Percentiles rank a stretch among this genome's conserved stretches.
These are phyloP conservation scores for Phocides pigmalion DNA, from an alignment of 1,140 invertebrate genomes.

Conservation along the genomic window DNA sequence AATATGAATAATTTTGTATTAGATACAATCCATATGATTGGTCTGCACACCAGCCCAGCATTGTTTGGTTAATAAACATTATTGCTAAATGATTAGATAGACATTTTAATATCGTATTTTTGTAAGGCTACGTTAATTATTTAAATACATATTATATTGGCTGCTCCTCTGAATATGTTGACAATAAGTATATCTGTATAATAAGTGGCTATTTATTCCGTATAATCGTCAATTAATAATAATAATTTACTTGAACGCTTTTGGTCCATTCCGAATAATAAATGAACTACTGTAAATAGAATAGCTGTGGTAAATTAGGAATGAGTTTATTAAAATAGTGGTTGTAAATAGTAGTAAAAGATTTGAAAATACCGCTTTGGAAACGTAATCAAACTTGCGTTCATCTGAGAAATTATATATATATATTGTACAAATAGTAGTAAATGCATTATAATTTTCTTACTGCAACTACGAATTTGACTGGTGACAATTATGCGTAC, in stretches of 20 bases:
- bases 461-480: too few species aligned
- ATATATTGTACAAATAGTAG: too few species aligned
- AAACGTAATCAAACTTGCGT: too few species aligned
- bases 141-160: slow-evolving; percentile 29
- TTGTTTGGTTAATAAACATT: too few species aligned
- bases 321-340: neutral
- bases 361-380: neutral
- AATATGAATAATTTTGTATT: too few species aligned
- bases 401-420: too few species aligned
- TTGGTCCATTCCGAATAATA: slow-evolving; percentile 22
- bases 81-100: neutral
- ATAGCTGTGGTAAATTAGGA: slow-evolving; percentile 13
- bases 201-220: slow-evolving; percentile 12
- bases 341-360: neutral
- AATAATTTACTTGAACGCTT: neutral
- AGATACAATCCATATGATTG: too few species aligned
- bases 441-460: too few species aligned
- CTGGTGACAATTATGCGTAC: too few species aligned
- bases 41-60: too few species aligned
- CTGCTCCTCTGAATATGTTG: slow-evolving; percentile 32
- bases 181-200: slow-evolving; percentile 19
- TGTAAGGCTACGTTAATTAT: neutral
- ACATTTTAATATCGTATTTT: too few species aligned
- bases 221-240: slow-evolving; percentile 17
- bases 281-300: slow-evolving; percentile 23